These are phyloP conservation scores for Rhynchonycteris naso DNA, from an alignment of 2,797 vertebrate genomes.

Conservation along the genomic window DNA sequence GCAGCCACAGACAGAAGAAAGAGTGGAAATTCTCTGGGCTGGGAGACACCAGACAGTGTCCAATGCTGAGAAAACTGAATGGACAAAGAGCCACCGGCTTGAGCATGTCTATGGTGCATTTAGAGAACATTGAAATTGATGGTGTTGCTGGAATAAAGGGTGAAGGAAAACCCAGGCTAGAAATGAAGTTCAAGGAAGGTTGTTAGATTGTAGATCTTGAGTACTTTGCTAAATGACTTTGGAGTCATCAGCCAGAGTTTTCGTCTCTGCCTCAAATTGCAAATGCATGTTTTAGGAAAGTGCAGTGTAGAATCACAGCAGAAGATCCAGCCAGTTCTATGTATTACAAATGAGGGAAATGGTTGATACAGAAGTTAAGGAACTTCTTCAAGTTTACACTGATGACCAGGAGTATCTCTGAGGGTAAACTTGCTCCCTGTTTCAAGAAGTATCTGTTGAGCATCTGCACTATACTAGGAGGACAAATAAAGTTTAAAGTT, in stretches of 20 bases:
- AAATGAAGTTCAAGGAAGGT: background rate
- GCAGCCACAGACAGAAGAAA: background rate
- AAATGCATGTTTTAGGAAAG: constrained; percentile 13
- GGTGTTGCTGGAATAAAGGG: background rate
- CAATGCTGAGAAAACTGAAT: background rate
- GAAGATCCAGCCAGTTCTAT: background rate
- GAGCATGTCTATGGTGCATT: background rate
- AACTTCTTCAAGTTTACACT: background rate
- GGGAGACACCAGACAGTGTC: background rate
- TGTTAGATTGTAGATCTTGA: background rate
- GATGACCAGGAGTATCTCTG: background rate
- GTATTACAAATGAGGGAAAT: constrained; percentile 40
- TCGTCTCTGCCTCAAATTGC: constrained; percentile 25
- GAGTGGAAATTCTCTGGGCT: background rate
- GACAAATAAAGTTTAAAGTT: background rate
- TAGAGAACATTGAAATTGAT: background rate
- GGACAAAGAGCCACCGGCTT: background rate
- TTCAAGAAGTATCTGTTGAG: constrained; percentile 35
- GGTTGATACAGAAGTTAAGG: background rate
- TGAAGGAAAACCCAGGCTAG: background rate
- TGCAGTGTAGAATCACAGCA: background rate
- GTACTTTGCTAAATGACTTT: background rate
- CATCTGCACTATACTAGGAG: background rate
- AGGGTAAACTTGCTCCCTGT: background rate
- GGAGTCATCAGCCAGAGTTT: background rate